Evolutionary conservation across 2,113 vertebrate species (phyloP).

Genomic region (Chaetodon trifascialis): DNA sequence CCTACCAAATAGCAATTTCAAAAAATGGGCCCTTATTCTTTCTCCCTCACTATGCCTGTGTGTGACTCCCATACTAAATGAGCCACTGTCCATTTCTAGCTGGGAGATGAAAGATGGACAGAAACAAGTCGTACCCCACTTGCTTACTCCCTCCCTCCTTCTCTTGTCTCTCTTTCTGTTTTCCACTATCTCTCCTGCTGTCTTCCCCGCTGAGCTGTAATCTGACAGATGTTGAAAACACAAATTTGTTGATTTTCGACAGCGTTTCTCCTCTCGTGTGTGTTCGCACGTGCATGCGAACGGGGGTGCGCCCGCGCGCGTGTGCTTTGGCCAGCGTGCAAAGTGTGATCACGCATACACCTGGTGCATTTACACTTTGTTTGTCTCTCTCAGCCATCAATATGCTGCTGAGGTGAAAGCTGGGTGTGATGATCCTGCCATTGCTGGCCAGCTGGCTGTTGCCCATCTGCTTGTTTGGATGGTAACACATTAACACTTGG

Average conservation of each 20-base stretch:
- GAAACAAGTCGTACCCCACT: slow-evolving; percentile 24
- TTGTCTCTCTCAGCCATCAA: slow-evolving; percentile 58
- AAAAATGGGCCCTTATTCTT: slow-evolving; percentile 61
- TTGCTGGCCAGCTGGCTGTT: slow-evolving; percentile 57
- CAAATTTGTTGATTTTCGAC: slow-evolving; percentile 52
- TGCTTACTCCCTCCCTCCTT: slow-evolving; percentile 39
- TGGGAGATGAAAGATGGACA: slow-evolving; percentile 48
- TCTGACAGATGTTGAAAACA: slow-evolving; percentile 58
- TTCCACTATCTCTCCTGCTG: slow-evolving; percentile 30
- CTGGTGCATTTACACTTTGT: slow-evolving; percentile 66
- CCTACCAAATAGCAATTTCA: slow-evolving; percentile 54
- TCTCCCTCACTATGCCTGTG: slow-evolving; percentile 41
- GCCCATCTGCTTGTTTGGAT: slow-evolving; percentile 48
- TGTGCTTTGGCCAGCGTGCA: slow-evolving; percentile 25
- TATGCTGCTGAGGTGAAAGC: slow-evolving; percentile 67
- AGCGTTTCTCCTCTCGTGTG: background rate
- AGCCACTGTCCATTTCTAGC: slow-evolving; percentile 41
- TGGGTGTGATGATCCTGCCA: slow-evolving; percentile 54
- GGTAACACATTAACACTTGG: slow-evolving; percentile 56
- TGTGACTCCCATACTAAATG: slow-evolving; percentile 62
- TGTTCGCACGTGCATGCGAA: background rate
- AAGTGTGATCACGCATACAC: slow-evolving; percentile 63
- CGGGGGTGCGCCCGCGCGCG: background rate
- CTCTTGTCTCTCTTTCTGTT: slow-evolving; percentile 35
- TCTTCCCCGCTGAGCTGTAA: slow-evolving; percentile 36